Conservation (phyloP, 2,888 invertebrate species). For the Argyra leucocephala region DNA sequence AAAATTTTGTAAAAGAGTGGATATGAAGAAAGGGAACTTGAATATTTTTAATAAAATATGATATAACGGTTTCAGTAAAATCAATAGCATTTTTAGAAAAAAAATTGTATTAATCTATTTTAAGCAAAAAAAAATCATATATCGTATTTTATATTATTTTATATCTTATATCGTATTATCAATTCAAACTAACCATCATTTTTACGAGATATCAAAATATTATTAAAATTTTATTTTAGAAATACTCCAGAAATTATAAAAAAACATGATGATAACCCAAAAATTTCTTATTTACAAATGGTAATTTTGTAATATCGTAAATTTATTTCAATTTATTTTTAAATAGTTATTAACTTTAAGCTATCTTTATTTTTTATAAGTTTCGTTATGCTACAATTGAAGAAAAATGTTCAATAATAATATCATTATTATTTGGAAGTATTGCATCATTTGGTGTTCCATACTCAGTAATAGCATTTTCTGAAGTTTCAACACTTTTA, state of each 20-base stretch:
- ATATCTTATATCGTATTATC: too few species aligned
- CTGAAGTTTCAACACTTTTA: constrained; percentile 54
- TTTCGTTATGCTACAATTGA: constrained; percentile 50
- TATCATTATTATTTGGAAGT: constrained; percentile 48
- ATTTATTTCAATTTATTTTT: background rate
- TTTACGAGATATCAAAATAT: too few species aligned
- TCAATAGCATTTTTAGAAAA: too few species aligned
- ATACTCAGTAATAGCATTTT: constrained; percentile 54
- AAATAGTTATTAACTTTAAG: background rate
- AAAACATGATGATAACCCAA: background rate
- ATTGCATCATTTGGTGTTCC: constrained; percentile 53
- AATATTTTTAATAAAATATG: too few species aligned
- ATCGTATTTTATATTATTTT: too few species aligned
- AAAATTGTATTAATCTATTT: too few species aligned
- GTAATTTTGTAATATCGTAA: background rate
- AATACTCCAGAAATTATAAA: background rate
- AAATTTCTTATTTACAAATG: background rate
- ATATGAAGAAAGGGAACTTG: too few species aligned
- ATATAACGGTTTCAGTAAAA: too few species aligned
- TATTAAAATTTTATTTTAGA: background rate
- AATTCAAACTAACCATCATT: too few species aligned
- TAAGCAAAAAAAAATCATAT: too few species aligned
- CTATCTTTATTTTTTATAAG: constrained; percentile 6
- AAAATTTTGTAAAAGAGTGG: too few species aligned
- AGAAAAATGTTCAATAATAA: constrained; percentile 44